Evolutionary conservation across 2,888 invertebrate species (phyloP), one percentile per base, ranked within the genome.

Genomic region (Notocelia uddmanniana): DNA sequence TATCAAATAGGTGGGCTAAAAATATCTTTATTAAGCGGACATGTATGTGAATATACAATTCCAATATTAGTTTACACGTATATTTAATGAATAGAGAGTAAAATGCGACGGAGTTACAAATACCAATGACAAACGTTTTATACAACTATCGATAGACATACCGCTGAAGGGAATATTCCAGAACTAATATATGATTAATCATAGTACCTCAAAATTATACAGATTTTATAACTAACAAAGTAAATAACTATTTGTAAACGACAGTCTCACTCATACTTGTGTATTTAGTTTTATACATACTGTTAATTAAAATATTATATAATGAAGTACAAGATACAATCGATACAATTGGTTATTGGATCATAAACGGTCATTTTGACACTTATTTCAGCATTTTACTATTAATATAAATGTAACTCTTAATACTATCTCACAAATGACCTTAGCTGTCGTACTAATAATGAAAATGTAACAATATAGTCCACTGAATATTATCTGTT

Each of bases 1-100:
- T 90, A 84, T 81, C 77, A 75, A 78, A 79, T 85, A 91, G 84
- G 89, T 90, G 90, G 89, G 81, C 83, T 85, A 82, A 75, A 74
- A 78, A 76, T 81, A 82, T 86, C 81, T 87, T 84, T 80, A 79
- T 81, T 80, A 87, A 88, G 88, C 87, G 83, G 84, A 85, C 85
- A 84, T 83, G 81, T 83, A 82, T 81, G 78, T 81, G 79, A 84
- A 84, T 85, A 85, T 86, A 85, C 83, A 81, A 81, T 82, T 85
- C 82, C 80, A 81, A 83, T 84, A 85, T 80, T 83, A 80, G 80
- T 80, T 79, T 79, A 79, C 80, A 81, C 68, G 68, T 74, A 74
- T 78, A 72, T 69, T 74, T 45, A 71, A 68, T 75, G 74, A 70
- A 77, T 74, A 80, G 73, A 84, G 78, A 82, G 81, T 76, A 81